Conservation (phyloP, 2,797 vertebrate genomes). For the Buceros bicornis region DNA sequence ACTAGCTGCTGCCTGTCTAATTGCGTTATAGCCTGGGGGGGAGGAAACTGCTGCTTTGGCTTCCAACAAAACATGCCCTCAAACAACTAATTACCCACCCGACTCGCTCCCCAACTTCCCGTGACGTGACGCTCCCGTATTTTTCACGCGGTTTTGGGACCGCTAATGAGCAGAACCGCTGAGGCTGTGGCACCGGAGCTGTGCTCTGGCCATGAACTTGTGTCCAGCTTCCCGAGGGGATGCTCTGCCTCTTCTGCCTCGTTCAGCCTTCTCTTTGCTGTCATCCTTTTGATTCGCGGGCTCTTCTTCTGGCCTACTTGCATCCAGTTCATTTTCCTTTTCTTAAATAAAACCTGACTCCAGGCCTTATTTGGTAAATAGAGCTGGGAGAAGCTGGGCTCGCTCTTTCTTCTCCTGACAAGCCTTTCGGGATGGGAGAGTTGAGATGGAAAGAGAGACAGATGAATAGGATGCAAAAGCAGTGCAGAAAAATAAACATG, state of each 20-base stretch:
- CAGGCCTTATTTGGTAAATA: slow-evolving; percentile 55
- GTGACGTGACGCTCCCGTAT: not conserved
- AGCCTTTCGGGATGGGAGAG: slow-evolving; percentile 47
- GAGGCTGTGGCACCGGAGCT: accelerated
- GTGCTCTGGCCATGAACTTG: not conserved
- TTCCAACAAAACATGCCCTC: slow-evolving; percentile 14
- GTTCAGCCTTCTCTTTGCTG: not conserved
- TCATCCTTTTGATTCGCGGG: not conserved
- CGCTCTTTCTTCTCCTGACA: slow-evolving; percentile 45
- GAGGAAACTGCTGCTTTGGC: not conserved
- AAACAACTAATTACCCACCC: slow-evolving; percentile 58
- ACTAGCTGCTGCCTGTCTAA: slow-evolving; percentile 13
- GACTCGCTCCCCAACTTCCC: slow-evolving; percentile 39
- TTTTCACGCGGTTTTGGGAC: not conserved
- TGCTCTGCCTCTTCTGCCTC: not conserved
- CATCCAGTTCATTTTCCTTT: slow-evolving; percentile 46
- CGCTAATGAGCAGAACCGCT: slow-evolving; percentile 8
- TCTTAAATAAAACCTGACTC: slow-evolving; percentile 64
- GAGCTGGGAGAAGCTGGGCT: slow-evolving; percentile 38
- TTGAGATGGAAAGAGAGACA: slow-evolving; percentile 35
- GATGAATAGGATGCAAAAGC: slow-evolving; percentile 43
- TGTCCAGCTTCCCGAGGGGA: not conserved
- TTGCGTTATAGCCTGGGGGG: not conserved
- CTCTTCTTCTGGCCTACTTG: slow-evolving; percentile 14
- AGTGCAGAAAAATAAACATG: not conserved